These are phyloP conservation scores for Lycaon pictus DNA, from an alignment of 2,113 vertebrate species.

Conservation along the genomic window DNA sequence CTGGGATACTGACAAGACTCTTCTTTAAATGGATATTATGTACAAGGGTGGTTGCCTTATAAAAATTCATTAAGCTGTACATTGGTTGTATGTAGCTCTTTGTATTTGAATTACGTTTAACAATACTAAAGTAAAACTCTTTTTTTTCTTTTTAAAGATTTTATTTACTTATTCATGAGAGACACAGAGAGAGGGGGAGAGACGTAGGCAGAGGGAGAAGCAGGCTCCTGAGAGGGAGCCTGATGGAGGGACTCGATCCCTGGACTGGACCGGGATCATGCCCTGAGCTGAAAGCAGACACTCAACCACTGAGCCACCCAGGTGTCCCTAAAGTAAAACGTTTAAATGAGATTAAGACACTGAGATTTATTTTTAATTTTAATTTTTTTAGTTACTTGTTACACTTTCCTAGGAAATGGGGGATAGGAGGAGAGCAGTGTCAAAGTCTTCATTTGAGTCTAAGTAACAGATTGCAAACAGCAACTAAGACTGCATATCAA, in stretches of 20 bases:
- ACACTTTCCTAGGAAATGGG: neutral
- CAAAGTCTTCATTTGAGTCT: neutral
- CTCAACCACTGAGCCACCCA: too few relatives aligned
- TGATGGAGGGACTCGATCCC: too few relatives aligned
- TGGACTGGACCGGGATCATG: too few relatives aligned
- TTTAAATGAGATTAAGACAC: neutral
- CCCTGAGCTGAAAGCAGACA: too few relatives aligned
- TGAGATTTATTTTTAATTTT: neutral
- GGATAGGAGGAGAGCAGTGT: fast-evolving
- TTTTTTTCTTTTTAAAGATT: neutral
- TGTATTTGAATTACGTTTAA: neutral
- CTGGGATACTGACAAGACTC: neutral
- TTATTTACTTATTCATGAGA: too few relatives aligned
- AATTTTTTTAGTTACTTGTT: neutral
- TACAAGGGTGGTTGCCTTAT: neutral
- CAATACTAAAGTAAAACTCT: neutral
- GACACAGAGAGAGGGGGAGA: too few relatives aligned
- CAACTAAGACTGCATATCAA: neutral
- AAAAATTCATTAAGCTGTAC: neutral
- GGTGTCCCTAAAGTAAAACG: neutral
- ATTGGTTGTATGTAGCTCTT: neutral
- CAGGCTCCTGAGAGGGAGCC: too few relatives aligned
- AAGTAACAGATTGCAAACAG: neutral
- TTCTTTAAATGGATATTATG: neutral
- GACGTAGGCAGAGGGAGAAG: too few relatives aligned